Evolutionary conservation across 1,140 invertebrate genomes (phyloP), one percentile per base, ranked within the genome.

Genomic region (Neomicropteryx cornuta): DNA sequence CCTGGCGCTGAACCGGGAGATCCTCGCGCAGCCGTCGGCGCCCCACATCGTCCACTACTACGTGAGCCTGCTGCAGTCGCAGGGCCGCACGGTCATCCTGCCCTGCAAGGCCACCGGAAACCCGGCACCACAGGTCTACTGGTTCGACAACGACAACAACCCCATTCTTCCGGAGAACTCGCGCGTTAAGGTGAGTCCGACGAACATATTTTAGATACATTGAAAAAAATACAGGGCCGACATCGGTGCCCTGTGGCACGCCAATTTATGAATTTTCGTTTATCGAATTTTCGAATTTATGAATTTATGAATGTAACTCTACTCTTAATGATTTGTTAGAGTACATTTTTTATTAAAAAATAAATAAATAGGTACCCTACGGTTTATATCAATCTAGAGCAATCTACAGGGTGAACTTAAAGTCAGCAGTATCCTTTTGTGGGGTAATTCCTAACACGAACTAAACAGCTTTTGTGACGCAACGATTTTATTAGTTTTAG

Each of bases 61-160:
- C 44, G 58, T 59, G 27, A 58, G 62, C 6, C 56, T 73, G 38
- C 55, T 78, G 45, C 72, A 76, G 42, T 51, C 65, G 36, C 66
- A 71, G 27, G 82, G 80, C 3, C 74, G 67, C 8, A 73, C 71
- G 35, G 66, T 84, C 0, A 59, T 79, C 29, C 57, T 90, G 17
- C 79, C 79, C 3, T 91, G 87, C 55, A 69, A 76, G 29, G 74
- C 75, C 1, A 59, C 66, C 28, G 83, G 83, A 14, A 63, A 62
- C 17, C 79, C 81, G 0, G 58, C 61, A 32, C 74, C 83, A 0
- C 66, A 68, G 41, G 57, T 83, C 5, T 71, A 65, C 41, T 89
- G 86, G 86, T 50, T 74, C 19, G 70, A 77, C 44, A 65, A 70
- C 14, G 60, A 72, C n/a, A 66, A 70, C 10, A 63, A 71, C 33